Conservation (phyloP, 2,888 invertebrate species). For the Drosophila neonasuta region DNA sequence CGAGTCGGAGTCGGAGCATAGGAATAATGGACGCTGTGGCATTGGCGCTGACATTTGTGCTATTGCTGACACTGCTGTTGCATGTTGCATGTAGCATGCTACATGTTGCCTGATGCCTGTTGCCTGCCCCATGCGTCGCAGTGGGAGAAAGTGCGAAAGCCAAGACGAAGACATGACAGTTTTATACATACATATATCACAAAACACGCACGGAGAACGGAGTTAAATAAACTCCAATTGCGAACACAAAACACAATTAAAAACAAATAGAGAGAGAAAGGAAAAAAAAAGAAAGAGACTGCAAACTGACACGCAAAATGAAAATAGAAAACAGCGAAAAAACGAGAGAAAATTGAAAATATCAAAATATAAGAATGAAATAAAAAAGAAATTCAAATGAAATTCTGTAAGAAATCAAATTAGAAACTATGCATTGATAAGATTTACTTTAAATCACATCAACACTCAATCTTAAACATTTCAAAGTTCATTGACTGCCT, state of each 20-base stretch:
- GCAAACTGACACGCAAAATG: conserved; percentile 3
- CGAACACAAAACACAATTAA: conserved; percentile 32
- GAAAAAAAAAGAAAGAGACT: background rate
- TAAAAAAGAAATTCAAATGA: too few species aligned
- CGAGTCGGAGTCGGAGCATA: conserved; percentile 2
- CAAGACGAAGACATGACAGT: conserved; percentile 42
- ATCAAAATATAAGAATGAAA: too few species aligned
- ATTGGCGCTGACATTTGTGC: conserved; percentile 60
- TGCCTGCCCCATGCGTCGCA: conserved; percentile 40
- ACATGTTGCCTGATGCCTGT: conserved; percentile 27
- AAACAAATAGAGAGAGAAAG: conserved; percentile 15
- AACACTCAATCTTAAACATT: too few species aligned
- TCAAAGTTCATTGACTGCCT: too few species aligned
- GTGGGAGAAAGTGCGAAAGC: conserved; percentile 27
- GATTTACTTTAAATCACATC: too few species aligned
- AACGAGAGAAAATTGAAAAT: background rate
- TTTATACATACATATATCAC: conserved; percentile 31
- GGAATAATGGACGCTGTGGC: conserved; percentile 56
- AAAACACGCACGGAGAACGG: conserved; percentile 15
- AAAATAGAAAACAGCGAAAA: background rate
- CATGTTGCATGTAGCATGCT: conserved; percentile 15
- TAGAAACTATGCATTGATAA: too few species aligned
- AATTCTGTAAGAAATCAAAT: too few species aligned
- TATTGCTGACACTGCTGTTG: conserved; percentile 57
- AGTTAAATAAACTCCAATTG: conserved; percentile 34